Percentiles rank a stretch among this genome's conserved stretches.
Evolutionary conservation across 2,888 invertebrate genomes (phyloP).

Genomic region (Theretra japonica): DNA sequence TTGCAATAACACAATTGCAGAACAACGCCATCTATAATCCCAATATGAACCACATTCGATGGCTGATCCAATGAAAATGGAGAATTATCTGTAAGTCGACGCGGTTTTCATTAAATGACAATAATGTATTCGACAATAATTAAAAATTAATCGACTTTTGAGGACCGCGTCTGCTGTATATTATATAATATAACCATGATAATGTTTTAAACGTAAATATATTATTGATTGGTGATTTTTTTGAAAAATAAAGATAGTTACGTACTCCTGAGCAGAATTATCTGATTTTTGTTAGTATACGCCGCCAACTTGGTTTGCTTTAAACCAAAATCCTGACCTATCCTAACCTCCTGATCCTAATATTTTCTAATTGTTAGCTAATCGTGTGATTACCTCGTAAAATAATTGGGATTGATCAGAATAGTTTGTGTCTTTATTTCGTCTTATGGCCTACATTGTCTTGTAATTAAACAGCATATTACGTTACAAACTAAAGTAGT

Average conservation of each 20-base stretch:
- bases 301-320: slow-evolving; percentile 10
- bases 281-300: slow-evolving; percentile 57
- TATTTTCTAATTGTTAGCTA: too few relatives aligned
- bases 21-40: slow-evolving; percentile 14
- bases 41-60: slow-evolving; percentile 7
- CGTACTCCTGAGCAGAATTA: slow-evolving; percentile 78
- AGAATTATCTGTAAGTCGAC: slow-evolving; percentile 26
- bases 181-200: slow-evolving; percentile 25
- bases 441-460: too few relatives aligned
- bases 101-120: slow-evolving; percentile 41
- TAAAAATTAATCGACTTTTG: slow-evolving; percentile 34
- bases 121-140: slow-evolving; percentile 43
- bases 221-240: slow-evolving; percentile 78
- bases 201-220: slow-evolving; percentile 51
- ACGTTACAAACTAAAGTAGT: too few relatives aligned
- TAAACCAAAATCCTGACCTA: neutral
- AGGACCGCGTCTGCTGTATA: slow-evolving; percentile 62
- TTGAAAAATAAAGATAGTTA: slow-evolving; percentile 81
- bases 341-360: neutral
- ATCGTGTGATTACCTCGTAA: too few relatives aligned
- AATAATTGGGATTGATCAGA: too few relatives aligned
- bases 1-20: neutral
- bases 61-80: neutral
- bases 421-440: too few relatives aligned
- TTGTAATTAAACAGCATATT: too few relatives aligned